phyloP scores from a whole-genome alignment of 2,113 vertebrate genomes.

The Lichenostomus cassidix region DNA sequence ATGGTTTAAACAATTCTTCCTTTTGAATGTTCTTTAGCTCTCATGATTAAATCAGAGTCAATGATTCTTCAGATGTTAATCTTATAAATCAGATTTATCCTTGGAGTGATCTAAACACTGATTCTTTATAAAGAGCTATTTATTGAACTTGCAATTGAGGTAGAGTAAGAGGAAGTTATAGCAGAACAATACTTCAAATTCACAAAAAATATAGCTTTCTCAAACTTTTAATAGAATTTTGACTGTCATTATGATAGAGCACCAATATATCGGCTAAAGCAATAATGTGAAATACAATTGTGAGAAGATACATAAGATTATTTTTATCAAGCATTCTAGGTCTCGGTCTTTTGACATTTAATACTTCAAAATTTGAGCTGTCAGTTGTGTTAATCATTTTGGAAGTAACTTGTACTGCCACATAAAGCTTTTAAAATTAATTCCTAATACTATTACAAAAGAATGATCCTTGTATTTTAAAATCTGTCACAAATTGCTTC shows the following conservation, averaged over 20 bases:
- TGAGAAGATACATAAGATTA: not conserved
- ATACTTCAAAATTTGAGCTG: not conserved
- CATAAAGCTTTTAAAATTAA: not conserved
- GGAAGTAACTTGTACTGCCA: not conserved
- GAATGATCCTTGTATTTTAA: not conserved
- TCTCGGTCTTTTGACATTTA: not conserved
- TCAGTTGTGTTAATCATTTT: not conserved
- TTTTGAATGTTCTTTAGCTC: not conserved
- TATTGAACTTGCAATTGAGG: not conserved
- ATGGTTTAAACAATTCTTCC: not conserved
- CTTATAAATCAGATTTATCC: not conserved
- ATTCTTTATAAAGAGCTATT: not conserved
- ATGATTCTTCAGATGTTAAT: not conserved
- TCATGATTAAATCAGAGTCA: not conserved
- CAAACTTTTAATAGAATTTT: constrained; percentile 1
- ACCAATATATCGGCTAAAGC: not conserved
- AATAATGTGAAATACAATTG: not conserved
- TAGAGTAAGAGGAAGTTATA: not conserved
- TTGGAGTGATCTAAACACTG: not conserved
- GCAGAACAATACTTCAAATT: not conserved
- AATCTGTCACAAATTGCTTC: not conserved
- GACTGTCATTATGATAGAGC: not conserved
- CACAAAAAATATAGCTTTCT: not conserved
- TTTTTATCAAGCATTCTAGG: not conserved
- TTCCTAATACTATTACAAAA: not conserved